Conservation (phyloP, 1,140 invertebrate genomes). For the Drosophila paulistorum region DNA sequence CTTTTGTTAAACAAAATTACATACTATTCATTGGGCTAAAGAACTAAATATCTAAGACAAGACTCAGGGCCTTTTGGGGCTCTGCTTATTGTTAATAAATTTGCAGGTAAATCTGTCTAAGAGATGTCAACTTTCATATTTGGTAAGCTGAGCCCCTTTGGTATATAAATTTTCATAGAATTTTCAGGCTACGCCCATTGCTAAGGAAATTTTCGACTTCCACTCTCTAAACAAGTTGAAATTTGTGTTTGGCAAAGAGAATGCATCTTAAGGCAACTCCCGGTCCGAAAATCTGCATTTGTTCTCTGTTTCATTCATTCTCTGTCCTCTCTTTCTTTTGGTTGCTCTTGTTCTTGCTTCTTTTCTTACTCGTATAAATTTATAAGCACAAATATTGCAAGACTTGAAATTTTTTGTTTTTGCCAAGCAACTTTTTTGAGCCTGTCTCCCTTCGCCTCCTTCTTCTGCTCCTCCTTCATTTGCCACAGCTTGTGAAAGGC, state of each 20-base stretch:
- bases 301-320: not conserved
- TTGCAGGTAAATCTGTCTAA: too few species aligned
- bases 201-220: not conserved
- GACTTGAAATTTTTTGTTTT: constrained; percentile 11
- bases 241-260: not conserved
- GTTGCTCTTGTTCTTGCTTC: not conserved
- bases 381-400: constrained; percentile 9
- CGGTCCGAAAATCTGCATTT: not conserved
- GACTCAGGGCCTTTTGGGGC: too few species aligned
- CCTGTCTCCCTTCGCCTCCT: not conserved
- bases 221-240: not conserved
- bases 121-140: too few species aligned
- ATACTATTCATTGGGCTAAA: too few species aligned
- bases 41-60: too few species aligned
- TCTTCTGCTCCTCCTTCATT: too few species aligned
- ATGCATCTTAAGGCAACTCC: not conserved
- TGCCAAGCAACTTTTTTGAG: constrained; percentile 20
- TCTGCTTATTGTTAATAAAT: too few species aligned
- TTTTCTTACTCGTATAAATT: not conserved
- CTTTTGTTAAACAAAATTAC: not conserved
- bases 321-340: too few species aligned
- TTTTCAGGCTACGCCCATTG: not conserved
- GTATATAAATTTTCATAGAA: too few species aligned
- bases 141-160: too few species aligned
- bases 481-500: constrained; percentile 44